These are phyloP conservation scores for Bombus affinis DNA, from an alignment of 1,140 invertebrate species.

Conservation along the genomic window DNA sequence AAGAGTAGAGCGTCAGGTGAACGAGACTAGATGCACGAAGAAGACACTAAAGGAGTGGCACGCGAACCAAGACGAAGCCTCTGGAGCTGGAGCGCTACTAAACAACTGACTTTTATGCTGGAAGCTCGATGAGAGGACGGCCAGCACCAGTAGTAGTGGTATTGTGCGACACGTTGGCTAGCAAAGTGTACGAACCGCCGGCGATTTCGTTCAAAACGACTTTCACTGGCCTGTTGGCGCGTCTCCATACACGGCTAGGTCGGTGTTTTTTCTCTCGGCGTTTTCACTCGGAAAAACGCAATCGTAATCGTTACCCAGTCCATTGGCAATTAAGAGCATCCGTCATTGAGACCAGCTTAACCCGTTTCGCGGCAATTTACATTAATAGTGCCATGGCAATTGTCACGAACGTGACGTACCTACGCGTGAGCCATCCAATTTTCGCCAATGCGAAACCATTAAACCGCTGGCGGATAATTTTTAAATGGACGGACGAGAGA, in stretches of 20 bases:
- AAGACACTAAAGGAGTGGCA: slow-evolving; percentile 28
- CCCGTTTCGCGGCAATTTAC: slow-evolving; percentile 5
- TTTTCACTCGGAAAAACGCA: slow-evolving; percentile 17
- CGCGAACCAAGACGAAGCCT: slow-evolving; percentile 49
- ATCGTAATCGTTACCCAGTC: slow-evolving; percentile 4
- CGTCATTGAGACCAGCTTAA: not conserved
- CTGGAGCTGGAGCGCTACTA: slow-evolving; percentile 67
- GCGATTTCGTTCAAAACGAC: slow-evolving; percentile 62
- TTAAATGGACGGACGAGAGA: not conserved
- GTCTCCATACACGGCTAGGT: slow-evolving; percentile 14
- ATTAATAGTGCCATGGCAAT: not conserved
- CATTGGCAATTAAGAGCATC: slow-evolving; percentile 32
- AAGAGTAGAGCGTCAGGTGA: not conserved
- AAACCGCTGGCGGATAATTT: not conserved
- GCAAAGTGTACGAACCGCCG: slow-evolving; percentile 57
- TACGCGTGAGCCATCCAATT: not conserved
- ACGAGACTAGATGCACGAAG: slow-evolving; percentile 6
- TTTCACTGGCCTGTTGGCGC: slow-evolving; percentile 62
- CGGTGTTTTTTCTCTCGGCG: slow-evolving; percentile 18
- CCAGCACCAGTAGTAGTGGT: slow-evolving; percentile 59
- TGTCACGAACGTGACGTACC: not conserved
- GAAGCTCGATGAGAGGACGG: slow-evolving; percentile 63
- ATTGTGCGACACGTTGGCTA: slow-evolving; percentile 52
- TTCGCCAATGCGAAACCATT: not conserved
- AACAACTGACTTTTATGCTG: slow-evolving; percentile 74